Evolutionary conservation across 53 echinoderm and acorn worm genomes (phyloP).

Genomic region (Actinopyga echinites): DNA sequence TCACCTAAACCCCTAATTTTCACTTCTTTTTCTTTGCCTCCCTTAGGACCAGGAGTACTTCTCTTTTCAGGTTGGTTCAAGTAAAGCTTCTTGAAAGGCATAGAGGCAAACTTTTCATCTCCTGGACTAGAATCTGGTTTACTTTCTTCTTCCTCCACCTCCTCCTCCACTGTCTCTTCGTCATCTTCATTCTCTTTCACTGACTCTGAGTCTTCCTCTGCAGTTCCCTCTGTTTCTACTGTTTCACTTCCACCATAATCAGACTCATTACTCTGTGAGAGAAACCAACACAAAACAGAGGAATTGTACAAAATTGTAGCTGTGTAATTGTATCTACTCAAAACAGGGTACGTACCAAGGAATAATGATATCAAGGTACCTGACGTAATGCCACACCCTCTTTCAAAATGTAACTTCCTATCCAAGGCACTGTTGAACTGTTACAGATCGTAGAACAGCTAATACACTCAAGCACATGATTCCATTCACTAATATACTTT

Average conservation of each 20-base stretch:
- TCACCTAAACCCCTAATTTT: conserved; percentile 27
- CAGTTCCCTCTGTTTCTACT: conserved; percentile 42
- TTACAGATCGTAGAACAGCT: too few species aligned
- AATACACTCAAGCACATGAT: too few species aligned
- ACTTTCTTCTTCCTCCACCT: conserved; percentile 31
- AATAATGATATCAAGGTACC: too few species aligned
- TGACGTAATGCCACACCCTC: too few species aligned
- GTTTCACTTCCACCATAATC: neutral
- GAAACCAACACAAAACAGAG: too few species aligned
- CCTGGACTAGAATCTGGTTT: conserved; percentile 2
- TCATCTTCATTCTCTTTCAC: neutral
- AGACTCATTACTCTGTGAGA: neutral
- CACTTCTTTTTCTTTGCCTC: conserved; percentile 13
- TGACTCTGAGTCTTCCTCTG: conserved; percentile 29
- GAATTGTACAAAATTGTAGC: too few species aligned
- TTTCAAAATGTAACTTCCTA: too few species aligned
- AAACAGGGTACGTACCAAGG: too few species aligned
- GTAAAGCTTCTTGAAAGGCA: conserved; percentile 26
- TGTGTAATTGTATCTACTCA: neutral
- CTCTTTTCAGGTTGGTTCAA: neutral
- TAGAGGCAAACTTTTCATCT: neutral
- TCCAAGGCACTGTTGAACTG: too few species aligned
- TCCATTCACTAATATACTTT: too few species aligned
- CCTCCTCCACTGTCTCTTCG: neutral
- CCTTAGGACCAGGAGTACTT: conserved; percentile 4